A percentile compares a stretch with the other conserved stretches of the same genome.
Evolutionary conservation across 2,113 vertebrate genomes (phyloP).

Genomic region (Verasper variegatus): DNA sequence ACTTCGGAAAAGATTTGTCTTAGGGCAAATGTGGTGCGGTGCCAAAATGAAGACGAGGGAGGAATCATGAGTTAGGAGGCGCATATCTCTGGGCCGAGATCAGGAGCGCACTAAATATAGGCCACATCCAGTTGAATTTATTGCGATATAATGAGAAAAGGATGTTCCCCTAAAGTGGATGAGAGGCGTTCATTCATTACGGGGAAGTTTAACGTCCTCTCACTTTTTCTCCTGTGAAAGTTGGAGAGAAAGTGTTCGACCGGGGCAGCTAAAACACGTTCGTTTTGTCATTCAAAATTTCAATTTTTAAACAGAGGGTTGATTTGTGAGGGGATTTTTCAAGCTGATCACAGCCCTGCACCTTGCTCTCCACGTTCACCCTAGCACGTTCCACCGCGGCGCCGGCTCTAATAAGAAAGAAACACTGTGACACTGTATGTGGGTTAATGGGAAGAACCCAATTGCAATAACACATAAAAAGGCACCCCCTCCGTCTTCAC

Average conservation of each 20-base stretch:
- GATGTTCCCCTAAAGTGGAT: slow-evolving; percentile 90
- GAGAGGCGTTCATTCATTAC: slow-evolving; percentile 88
- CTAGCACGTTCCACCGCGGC: slow-evolving; percentile 7
- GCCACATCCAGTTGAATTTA: slow-evolving; percentile 94
- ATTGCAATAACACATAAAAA: slow-evolving; percentile 46
- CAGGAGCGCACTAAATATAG: slow-evolving; percentile 96
- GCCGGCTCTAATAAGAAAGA: slow-evolving; percentile 38
- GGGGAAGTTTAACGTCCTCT: slow-evolving; percentile 88
- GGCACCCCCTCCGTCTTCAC: slow-evolving; percentile 30
- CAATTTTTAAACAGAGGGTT: too few relatives aligned
- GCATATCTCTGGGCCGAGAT: slow-evolving; percentile 91
- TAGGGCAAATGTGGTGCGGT: slow-evolving; percentile 48
- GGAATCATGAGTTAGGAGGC: slow-evolving; percentile 79
- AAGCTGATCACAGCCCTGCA: neutral
- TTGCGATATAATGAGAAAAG: slow-evolving; percentile 98
- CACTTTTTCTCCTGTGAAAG: slow-evolving; percentile 96
- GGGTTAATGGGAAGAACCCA: slow-evolving; percentile 60
- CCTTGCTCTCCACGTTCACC: slow-evolving; percentile 1
- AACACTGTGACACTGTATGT: slow-evolving; percentile 11
- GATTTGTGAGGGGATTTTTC: too few relatives aligned
- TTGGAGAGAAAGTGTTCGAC: slow-evolving; percentile 79
- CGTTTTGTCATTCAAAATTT: neutral
- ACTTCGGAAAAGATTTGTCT: slow-evolving; percentile 67
- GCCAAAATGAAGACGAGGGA: slow-evolving; percentile 66
- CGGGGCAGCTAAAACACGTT: slow-evolving; percentile 75